phyloP scores from a whole-genome alignment of 1,140 invertebrate species.

The Pachyrhynchus sulphureomaculatus region DNA sequence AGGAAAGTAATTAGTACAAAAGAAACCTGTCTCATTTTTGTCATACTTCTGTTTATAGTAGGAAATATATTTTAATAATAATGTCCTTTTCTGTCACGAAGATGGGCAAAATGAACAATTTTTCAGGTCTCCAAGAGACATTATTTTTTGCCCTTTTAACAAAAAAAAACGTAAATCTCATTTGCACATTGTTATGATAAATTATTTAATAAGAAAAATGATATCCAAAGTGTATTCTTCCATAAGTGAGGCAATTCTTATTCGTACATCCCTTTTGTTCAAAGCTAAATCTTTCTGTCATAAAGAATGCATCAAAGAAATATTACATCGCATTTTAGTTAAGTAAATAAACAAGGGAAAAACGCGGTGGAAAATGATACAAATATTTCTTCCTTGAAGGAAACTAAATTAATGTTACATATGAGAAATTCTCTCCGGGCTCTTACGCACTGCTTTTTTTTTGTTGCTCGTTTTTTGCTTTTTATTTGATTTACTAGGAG shows the following conservation, averaged over 20 bases:
- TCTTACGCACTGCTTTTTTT: constrained; percentile 9
- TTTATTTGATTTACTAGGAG: constrained; percentile 4
- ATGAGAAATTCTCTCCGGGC: constrained; percentile 23
- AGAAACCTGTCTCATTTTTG: too few relatives aligned
- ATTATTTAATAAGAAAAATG: constrained; percentile 30
- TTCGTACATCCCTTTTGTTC: constrained; percentile 22
- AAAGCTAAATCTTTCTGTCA: constrained; percentile 34
- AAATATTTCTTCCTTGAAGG: constrained; percentile 36
- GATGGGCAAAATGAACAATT: too few relatives aligned
- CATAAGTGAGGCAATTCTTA: constrained; percentile 29
- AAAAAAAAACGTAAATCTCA: too few relatives aligned
- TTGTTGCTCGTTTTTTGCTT: constrained; percentile 2
- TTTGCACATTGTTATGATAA: not conserved
- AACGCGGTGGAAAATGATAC: constrained; percentile 33
- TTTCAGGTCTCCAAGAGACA: too few relatives aligned
- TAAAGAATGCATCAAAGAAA: constrained; percentile 38
- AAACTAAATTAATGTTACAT: constrained; percentile 36
- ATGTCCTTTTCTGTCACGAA: too few relatives aligned
- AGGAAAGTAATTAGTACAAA: too few relatives aligned
- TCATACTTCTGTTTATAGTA: too few relatives aligned
- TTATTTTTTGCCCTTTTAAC: too few relatives aligned
- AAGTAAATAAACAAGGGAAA: constrained; percentile 36
- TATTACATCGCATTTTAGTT: constrained; percentile 34
- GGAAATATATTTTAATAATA: too few relatives aligned
- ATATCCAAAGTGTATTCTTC: constrained; percentile 22